Base-by-base conservation (phyloP, 53 echinoderm and acorn worm species). In the Temnopleurus reevesii region DNA sequence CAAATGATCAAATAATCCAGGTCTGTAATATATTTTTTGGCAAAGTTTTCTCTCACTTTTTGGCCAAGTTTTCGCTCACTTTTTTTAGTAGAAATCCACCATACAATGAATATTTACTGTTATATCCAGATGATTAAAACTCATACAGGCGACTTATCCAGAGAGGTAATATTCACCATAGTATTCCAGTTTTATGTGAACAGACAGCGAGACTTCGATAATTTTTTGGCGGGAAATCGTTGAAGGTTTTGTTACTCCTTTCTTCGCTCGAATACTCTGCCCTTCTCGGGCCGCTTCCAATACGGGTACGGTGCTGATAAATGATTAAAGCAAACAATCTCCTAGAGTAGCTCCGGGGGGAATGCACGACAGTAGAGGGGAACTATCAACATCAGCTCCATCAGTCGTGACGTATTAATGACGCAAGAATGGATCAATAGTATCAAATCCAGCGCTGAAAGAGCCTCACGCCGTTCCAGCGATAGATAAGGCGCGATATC, bases 341-440 rank as follows among this genome's bases (percentile, higher is more conserved):
- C 9, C 83, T 36, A 31, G 27, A 36, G 55, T 36, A 55, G 57
- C 83, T 83, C n/a, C 35, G 17, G 36, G 81, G 15, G 30, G 13
- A 61, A 36, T 45, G 28, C 5, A 53, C 3, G 63, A 60, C 9
- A 60, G 26, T 24, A 60, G 23, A 55, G 83, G 55, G 10, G 41
- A 23, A 8, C 44, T 46, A 60, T 85, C 86, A 85, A 36, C 61
- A 59, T 44, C 12, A 43, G 61, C 46, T 60, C 45, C 45, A 84
- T 84, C 4, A 58, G 24, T 43, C 44, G 61, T 61, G 84, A 84
- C 58, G 86, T 85, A 85, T 85, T 85, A 85, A 60, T 85, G 86
- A 85, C 63, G 86, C 86, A 85, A 29, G 41, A 12, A 53, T 36
- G 28, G 59, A 85, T 60, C 86, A 61, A 85, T 61, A 85, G 59